Percentiles rank a stretch among this genome's conserved stretches.
Conservation (phyloP, 2,888 invertebrate species). For the Stenchaetothrips biformis region DNA sequence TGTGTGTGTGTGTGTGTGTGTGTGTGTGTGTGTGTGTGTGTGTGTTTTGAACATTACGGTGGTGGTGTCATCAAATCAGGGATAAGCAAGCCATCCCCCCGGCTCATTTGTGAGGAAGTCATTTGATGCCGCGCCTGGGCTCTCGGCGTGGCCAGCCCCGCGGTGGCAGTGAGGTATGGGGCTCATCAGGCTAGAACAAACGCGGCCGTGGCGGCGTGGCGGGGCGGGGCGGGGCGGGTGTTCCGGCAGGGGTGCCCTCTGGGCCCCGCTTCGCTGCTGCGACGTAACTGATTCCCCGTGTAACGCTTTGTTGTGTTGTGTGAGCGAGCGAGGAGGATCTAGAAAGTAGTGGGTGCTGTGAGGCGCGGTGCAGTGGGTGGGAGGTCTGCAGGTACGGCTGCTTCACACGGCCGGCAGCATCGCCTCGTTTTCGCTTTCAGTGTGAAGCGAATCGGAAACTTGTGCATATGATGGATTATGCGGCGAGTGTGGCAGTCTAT, state of each 20-base stretch:
- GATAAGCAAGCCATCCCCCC: background rate
- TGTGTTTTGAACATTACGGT: conserved; percentile 11
- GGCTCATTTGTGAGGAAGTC: conserved; percentile 19
- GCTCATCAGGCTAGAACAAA: background rate
- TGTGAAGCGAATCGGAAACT: too few species aligned
- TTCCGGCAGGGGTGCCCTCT: background rate
- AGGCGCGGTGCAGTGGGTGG: background rate
- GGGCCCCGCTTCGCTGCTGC: background rate
- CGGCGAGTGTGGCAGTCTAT: too few species aligned
- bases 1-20: background rate
- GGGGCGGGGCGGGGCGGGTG: background rate
- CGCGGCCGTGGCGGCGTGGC: background rate
- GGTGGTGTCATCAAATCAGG: conserved; percentile 12
- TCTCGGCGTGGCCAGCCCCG: background rate
- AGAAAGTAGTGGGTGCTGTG: background rate
- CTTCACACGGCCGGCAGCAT: too few species aligned
- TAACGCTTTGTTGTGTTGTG: background rate
- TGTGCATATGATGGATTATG: too few species aligned
- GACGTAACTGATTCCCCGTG: background rate
- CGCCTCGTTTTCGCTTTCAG: too few species aligned
- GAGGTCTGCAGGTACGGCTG: background rate
- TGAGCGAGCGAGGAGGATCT: background rate
- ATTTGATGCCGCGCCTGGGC: background rate
- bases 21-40: background rate
- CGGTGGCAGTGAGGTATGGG: conserved; percentile 19